Conservation (phyloP, 2,113 vertebrate species). For the Corydoras sp. region DNA sequence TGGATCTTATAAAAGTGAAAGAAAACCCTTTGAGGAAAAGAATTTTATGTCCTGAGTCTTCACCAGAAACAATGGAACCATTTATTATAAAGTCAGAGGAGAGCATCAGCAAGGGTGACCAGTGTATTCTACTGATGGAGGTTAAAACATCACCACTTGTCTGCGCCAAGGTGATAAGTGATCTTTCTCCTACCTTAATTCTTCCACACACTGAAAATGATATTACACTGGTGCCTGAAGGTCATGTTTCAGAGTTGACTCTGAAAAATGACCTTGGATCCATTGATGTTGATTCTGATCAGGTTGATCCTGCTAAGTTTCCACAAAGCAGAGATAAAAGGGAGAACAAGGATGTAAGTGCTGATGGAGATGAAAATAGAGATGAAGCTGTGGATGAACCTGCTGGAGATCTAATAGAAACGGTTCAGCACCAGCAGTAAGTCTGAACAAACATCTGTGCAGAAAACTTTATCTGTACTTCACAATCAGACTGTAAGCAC, state of each 20-base stretch:
- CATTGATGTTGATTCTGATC: no score
- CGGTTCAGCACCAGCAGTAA: background rate
- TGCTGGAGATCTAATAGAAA: background rate
- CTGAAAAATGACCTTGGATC: background rate
- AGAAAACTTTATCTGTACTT: no score
- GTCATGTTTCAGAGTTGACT: conserved; percentile 5
- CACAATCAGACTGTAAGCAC: no score
- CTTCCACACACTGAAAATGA: background rate
- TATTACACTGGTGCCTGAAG: background rate
- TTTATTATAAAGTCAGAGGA: conserved; percentile 48
- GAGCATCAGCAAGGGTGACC: conserved; percentile 13
- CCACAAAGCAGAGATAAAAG: background rate
- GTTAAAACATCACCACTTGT: conserved; percentile 22
- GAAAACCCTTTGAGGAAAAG: no score
- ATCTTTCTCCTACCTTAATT: conserved; percentile 28
- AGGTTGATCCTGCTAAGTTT: background rate
- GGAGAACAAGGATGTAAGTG: background rate
- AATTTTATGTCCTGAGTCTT: no score
- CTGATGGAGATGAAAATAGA: background rate
- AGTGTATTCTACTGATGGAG: conserved; percentile 54
- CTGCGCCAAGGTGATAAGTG: conserved; percentile 47
- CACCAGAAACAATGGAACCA: conserved; percentile 2
- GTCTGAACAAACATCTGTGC: background rate
- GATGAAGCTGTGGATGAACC: background rate
- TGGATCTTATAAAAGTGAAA: no score